Base-by-base conservation (phyloP, 2,113 vertebrate species). In the Paratilapia polleni region DNA sequence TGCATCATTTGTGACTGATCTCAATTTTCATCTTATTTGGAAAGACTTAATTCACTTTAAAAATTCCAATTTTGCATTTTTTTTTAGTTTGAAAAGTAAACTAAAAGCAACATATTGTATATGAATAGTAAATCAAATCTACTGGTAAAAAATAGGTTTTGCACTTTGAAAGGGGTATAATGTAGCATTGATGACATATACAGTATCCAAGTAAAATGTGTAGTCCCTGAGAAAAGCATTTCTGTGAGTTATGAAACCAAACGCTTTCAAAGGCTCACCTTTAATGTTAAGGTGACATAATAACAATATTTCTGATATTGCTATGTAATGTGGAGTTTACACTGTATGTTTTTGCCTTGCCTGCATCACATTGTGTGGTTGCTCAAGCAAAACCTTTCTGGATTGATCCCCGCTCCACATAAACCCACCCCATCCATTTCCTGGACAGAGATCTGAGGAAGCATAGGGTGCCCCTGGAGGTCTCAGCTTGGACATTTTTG, bases 401-500 rank as follows among this genome's bases (percentile, higher is more conserved):
- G 85, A 83, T 82, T 64, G 56, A 81, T 81, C 81, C 74, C 26
- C 36, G 81, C 76, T 92, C 90, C 80, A 91, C 80, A 90, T 91
- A 91, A 88, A 87, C 75, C 80, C 81, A 66, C 63, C 73, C 56
- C 87, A 86, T 87, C 88, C 75, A 66, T 90, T 84, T 94, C 79
- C 86, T 94, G 94, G 95, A 94, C 78, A 17, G 61, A 94, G 94
- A 96, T 96, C 92, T 93, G 89, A 95, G 75, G 90, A 94, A 90
- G 89, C 85, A 81, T 78, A 73, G 80, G 79, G 70, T 68, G 60
- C 88, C 94, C 88, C 93, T 80, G 88, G 92, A 93, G 93, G 90
- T 90, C 85, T 66, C 28, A 62, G 90, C 88, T 88, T 91, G 93
- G 92, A 94, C 93, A 93, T 95, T 94, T 95, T 95, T 95, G 91